Percentiles rank a stretch among this genome's conserved stretches.
These are phyloP conservation scores for Carassius gibelio DNA, from an alignment of 2,113 vertebrate species.

Conservation along the genomic window DNA sequence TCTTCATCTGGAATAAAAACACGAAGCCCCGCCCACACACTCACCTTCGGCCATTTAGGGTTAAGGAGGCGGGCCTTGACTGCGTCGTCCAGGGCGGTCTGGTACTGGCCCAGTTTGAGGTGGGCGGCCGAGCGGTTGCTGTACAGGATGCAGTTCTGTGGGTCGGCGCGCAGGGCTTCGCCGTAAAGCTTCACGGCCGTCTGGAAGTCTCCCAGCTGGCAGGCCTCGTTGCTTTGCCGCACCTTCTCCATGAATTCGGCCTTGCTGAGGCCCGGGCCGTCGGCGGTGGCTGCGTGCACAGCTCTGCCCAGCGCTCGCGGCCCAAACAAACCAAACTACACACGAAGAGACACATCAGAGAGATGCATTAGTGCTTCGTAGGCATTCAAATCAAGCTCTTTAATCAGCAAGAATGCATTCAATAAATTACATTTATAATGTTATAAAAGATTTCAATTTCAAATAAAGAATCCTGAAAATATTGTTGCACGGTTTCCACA, in stretches of 20 bases:
- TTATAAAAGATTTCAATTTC: too few relatives aligned
- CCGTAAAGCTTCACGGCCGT: slow-evolving; percentile 87
- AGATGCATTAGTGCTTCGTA: background rate
- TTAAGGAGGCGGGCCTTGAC: slow-evolving; percentile 90
- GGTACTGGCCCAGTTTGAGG: slow-evolving; percentile 85
- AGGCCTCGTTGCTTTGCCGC: slow-evolving; percentile 93
- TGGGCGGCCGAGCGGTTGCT: slow-evolving; percentile 92
- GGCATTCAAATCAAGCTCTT: background rate
- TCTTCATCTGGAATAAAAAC: too few relatives aligned
- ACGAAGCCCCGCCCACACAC: slow-evolving; percentile 6
- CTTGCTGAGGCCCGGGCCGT: slow-evolving; percentile 83
- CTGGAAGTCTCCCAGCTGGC: slow-evolving; percentile 88
- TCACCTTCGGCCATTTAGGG: slow-evolving; percentile 97
- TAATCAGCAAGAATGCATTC: too few relatives aligned
- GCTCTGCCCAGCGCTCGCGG: slow-evolving; percentile 75
- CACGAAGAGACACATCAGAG: background rate
- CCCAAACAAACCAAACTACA: slow-evolving; percentile 82
- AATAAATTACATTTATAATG: too few relatives aligned
- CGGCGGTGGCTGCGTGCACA: slow-evolving; percentile 54
- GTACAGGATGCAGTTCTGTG: slow-evolving; percentile 96
- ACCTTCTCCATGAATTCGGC: slow-evolving; percentile 93
- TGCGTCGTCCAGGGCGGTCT: slow-evolving; percentile 88
- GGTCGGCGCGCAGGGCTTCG: slow-evolving; percentile 86
- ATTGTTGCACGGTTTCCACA: background rate
- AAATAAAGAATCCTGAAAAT: background rate